Percentiles rank a stretch among this genome's conserved stretches.
These are phyloP conservation scores for Drosophila pallidifrons DNA, from an alignment of 1,140 invertebrate species.

Conservation along the genomic window DNA sequence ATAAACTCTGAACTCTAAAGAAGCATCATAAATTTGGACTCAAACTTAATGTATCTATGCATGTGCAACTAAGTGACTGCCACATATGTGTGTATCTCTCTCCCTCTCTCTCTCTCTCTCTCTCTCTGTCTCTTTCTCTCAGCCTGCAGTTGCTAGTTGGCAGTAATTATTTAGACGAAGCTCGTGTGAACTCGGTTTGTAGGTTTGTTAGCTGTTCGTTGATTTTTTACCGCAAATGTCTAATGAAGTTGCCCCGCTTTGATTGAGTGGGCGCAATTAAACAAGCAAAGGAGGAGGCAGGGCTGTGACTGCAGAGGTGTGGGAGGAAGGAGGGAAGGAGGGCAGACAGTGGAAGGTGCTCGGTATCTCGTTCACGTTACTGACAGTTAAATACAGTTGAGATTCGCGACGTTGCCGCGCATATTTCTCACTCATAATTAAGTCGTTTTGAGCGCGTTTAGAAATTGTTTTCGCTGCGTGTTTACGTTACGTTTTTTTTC, in stretches of 20 bases:
- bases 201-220: slow-evolving; percentile 74
- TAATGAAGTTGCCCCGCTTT: slow-evolving; percentile 83
- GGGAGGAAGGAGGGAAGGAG: not conserved
- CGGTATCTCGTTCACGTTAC: slow-evolving; percentile 34
- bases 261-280: slow-evolving; percentile 82
- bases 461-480: slow-evolving; percentile 83
- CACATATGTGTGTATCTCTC: too few relatives aligned
- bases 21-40: too few relatives aligned
- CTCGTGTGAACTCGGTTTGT: slow-evolving; percentile 82
- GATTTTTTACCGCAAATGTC: slow-evolving; percentile 80
- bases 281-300: slow-evolving; percentile 12
- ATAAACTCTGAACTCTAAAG: too few relatives aligned
- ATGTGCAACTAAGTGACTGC: not conserved
- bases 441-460: slow-evolving; percentile 83
- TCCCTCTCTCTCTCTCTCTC: too few relatives aligned
- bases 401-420: slow-evolving; percentile 63
- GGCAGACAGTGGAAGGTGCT: slow-evolving; percentile 8
- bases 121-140: too few relatives aligned
- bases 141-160: slow-evolving; percentile 21
- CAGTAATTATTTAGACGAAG: slow-evolving; percentile 71
- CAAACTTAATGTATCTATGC: not conserved
- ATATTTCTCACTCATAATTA: slow-evolving; percentile 83
- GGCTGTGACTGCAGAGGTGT: not conserved
- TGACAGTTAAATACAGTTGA: slow-evolving; percentile 64
- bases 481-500: slow-evolving; percentile 61